Base-by-base conservation (phyloP, 2,113 vertebrate species). In the Pavo muticus region DNA sequence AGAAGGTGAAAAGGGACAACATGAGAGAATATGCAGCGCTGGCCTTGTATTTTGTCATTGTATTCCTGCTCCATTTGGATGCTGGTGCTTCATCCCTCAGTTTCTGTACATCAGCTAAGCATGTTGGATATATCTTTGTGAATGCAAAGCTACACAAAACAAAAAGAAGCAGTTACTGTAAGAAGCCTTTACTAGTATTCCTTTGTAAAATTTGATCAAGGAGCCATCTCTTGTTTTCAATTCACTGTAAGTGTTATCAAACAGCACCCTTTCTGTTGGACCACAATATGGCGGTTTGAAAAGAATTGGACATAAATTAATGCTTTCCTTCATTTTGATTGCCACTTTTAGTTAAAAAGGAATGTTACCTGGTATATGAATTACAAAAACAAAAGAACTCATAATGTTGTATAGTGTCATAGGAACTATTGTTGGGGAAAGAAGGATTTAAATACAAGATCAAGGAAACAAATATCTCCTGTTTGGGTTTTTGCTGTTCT, bases 21-120 rank as follows among this genome's bases (percentile, higher is more conserved):
- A n/a, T 0, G 0, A 68, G 63, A 54, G 13, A 64, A 13, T 9
- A 29, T 2, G 2, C 17, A 67, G 57, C 40, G 10, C 24, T 14
- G 35, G 16, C 29, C 13, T 25, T 32, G 0, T 0, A 0, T 7
- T 72, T 54, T 20, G 14, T 18, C 25, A 40, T 59, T 30, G 8
- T 2, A 4, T 10, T n/a, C 78, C 57, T 23, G 20, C 35, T 90
- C 44, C 5, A 1, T 14, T 0, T 2, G 17, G 10, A 11, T 0
- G 1, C 21, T 4, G 9, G 11, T 27, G 42, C 17, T 68, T 69
- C 42, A 3, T 80, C 44, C 29, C 11, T 39, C 39, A 65, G 42
- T 29, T 56, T 69, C 60, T 71, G 63, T 48, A 30, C 8, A 39
- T 21, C 42, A 54, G 32, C 63, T 8, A 13, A 16, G 5, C 27